Base-by-base conservation (phyloP, 2,888 invertebrate species). In the Hanleya hanleyi region DNA sequence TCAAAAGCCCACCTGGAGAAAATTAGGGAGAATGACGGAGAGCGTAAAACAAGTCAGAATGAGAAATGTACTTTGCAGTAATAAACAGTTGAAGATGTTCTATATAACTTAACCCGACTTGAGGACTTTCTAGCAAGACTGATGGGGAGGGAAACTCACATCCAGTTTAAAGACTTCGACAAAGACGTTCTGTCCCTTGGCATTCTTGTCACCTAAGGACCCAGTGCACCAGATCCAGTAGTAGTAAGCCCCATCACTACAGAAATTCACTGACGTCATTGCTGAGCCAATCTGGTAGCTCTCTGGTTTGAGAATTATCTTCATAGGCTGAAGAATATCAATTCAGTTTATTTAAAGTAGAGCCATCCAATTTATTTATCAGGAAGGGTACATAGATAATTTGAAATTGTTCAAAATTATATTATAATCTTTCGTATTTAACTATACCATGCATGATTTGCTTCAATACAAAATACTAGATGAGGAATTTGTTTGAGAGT, bases 211-310 rank as follows among this genome's bases (percentile, higher is more conserved):
- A n/a, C 69, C 47, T 9, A 80, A 49, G 18, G 71, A 69, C 6
- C 82, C 85, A 6, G 84, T 83, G 50, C 85, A 83, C 89, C 89
- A 90, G 9, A 90, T 68, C 88, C 89, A 89, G 76, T 87, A 90
- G 79, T 88, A 86, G 67, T 81, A 83, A 35, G 81, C 72, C 1
- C 88, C 88, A 82, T 90, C 90, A 74, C 88, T 87, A 74, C 87
- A 87, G 72, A 90, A 86, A 4, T 82, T 82, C 32, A 90, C 74
- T 4, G 88, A 89, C 6, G 88, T 88, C 67, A 85, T 80, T 33
- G 83, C 74, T n/a, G 81, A 85, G 35, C 77, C 69, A 36, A 77
- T 76, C 9, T 76, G 26, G 36, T 79, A 83, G 57, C 69, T 71
- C 37, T 79, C 81, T 22, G 87, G 87, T 70, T 81, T 84, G 7